These are phyloP conservation scores for Phrixothrix hirtus DNA, from an alignment of 2,888 invertebrate species.

Conservation along the genomic window DNA sequence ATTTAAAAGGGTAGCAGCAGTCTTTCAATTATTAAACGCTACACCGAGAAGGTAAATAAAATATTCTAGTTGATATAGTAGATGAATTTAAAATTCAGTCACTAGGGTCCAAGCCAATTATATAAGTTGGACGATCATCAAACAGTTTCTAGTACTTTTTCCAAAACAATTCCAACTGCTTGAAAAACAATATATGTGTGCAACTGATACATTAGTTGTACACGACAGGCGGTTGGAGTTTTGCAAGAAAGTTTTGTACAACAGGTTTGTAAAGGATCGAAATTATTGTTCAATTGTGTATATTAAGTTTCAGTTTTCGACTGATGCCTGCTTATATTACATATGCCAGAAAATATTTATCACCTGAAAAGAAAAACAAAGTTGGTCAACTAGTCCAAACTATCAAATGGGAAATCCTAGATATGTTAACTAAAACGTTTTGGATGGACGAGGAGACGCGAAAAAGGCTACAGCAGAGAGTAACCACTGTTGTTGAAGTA, in stretches of 20 bases:
- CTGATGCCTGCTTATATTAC: neutral
- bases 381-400: neutral
- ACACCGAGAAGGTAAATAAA: neutral
- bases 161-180: neutral
- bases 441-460: neutral
- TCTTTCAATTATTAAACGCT: neutral
- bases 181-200: neutral
- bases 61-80: neutral
- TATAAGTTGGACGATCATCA: neutral
- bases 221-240: neutral
- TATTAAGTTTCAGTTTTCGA: neutral
- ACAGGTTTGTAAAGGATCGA: neutral
- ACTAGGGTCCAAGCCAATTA: neutral
- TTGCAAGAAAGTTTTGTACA: neutral
- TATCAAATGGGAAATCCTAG: neutral
- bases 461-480: neutral
- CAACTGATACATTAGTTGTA: neutral
- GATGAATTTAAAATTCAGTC: neutral
- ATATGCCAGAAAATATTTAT: conserved; percentile 1
- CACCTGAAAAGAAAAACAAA: neutral
- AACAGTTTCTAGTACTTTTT: neutral
- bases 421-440: neutral
- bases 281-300: neutral
- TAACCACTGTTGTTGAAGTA: neutral
- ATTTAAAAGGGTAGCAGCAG: neutral